These are phyloP conservation scores for Grammomys dolichurus DNA, from an alignment of 2,113 vertebrate genomes.

Conservation along the genomic window DNA sequence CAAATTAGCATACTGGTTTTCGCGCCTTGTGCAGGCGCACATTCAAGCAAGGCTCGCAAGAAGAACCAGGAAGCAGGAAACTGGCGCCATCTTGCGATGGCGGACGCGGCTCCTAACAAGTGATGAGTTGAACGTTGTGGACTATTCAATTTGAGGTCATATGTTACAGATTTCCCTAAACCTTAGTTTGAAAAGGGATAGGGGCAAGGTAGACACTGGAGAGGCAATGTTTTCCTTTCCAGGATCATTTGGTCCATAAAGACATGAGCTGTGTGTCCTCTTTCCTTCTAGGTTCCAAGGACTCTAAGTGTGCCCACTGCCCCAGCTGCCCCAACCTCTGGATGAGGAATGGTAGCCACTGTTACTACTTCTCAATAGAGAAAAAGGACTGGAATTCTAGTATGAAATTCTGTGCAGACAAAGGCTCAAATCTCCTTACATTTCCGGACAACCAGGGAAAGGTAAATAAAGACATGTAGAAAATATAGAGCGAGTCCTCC, in stretches of 20 bases:
- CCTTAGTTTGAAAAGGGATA: neutral
- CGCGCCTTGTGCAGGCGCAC: no score
- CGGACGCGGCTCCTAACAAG: no score
- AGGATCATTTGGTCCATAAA: neutral
- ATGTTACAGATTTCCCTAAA: neutral
- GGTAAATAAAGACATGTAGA: constrained; percentile 63
- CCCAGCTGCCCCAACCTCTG: constrained; percentile 80
- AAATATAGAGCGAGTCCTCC: neutral
- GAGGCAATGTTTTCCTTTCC: neutral
- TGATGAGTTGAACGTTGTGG: neutral
- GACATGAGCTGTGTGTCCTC: neutral
- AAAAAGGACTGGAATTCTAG: constrained; percentile 64
- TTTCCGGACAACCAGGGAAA: constrained; percentile 48
- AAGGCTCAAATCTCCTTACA: constrained; percentile 77
- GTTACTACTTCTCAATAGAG: constrained; percentile 81
- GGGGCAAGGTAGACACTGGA: neutral
- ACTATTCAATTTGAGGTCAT: neutral
- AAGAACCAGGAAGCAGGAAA: no score
- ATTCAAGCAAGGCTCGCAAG: no score
- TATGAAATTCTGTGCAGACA: constrained; percentile 70
- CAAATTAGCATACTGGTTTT: no score
- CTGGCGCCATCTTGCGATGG: no score
- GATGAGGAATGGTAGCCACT: constrained; percentile 77
- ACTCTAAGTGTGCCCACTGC: neutral
- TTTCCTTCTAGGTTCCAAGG: constrained; percentile 29